These are phyloP conservation scores for Troides helena DNA, from an alignment of 2,888 invertebrate species.

Conservation along the genomic window DNA sequence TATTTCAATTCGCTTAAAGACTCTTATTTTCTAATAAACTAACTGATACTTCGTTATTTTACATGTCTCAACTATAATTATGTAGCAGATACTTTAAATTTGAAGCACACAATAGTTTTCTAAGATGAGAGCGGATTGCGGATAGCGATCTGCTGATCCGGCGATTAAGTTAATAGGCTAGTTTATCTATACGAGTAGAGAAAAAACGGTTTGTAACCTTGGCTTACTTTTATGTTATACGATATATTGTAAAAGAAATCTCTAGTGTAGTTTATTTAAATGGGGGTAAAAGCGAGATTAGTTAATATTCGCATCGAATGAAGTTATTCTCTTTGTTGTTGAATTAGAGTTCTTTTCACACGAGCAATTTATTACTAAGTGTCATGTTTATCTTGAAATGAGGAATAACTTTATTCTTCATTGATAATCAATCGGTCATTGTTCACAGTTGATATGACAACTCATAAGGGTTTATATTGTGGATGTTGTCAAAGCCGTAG, in stretches of 20 bases:
- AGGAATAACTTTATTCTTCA: no score
- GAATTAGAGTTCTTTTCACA: no score
- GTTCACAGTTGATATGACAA: no score
- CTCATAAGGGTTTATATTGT: not conserved
- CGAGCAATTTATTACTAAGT: no score
- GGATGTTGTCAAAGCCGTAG: not conserved
- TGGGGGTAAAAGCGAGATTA: not conserved
- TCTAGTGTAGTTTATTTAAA: not conserved
- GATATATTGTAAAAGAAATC: slow-evolving; percentile 1
- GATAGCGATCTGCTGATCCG: slow-evolving; percentile 6
- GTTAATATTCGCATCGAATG: no score
- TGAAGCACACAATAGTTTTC: not conserved
- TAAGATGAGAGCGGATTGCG: not conserved
- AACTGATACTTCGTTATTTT: not conserved
- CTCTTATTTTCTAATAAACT: not conserved
- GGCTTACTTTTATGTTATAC: not conserved
- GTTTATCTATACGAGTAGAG: not conserved
- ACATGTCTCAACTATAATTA: not conserved
- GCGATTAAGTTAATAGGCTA: slow-evolving; percentile 5
- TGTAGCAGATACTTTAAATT: not conserved
- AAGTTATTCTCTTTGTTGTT: no score
- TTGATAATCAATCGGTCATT: no score
- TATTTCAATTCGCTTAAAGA: no score
- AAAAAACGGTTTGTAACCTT: slow-evolving; percentile 2
- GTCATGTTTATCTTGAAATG: no score